phyloP scores from a whole-genome alignment of 2,888 invertebrate species.

The Thalpophila matura region DNA sequence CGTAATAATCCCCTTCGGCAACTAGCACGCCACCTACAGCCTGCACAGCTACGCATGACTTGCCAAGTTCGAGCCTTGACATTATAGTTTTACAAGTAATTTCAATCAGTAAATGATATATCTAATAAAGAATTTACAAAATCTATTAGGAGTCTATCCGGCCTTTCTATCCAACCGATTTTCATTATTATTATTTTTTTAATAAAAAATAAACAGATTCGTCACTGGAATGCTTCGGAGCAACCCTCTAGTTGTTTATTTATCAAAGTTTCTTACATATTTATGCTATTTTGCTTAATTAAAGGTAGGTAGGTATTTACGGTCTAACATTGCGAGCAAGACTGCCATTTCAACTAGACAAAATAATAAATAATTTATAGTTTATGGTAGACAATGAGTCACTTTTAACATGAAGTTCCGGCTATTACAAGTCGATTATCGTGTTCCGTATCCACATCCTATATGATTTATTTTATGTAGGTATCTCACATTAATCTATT shows the following conservation, averaged over 20 bases:
- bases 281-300: neutral
- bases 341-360: neutral
- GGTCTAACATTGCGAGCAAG: neutral
- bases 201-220: no score
- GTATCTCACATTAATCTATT: neutral
- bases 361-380: neutral
- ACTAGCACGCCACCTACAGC: neutral
- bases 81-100: neutral
- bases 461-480: neutral
- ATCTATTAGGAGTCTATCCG: no score
- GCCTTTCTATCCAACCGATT: no score
- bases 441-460: conserved; percentile 44
- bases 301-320: neutral
- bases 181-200: no score
- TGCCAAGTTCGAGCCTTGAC: neutral
- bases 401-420: conserved; percentile 45
- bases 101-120: neutral
- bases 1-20: conserved; percentile 13
- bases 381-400: conserved; percentile 32
- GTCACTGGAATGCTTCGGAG: no score
- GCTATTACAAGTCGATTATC: conserved; percentile 39
- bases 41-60: neutral
- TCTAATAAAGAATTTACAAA: neutral
- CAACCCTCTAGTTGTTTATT: no score
- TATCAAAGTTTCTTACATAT: neutral